These are phyloP conservation scores for Chaenocephalus aceratus DNA, from an alignment of 2,113 vertebrate genomes.

Conservation along the genomic window DNA sequence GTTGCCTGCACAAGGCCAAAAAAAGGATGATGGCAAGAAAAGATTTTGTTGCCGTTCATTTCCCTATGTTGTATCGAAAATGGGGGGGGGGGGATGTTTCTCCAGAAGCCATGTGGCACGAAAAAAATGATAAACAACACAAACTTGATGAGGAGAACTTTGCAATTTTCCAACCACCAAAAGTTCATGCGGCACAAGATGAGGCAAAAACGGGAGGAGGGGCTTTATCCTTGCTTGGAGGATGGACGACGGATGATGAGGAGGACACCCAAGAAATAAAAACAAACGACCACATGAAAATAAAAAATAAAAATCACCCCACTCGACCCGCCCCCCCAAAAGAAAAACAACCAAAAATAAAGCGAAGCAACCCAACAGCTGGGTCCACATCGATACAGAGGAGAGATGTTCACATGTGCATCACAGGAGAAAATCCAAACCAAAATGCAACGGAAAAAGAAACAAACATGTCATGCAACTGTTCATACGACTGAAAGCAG, in stretches of 20 bases:
- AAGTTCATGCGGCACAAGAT: constrained; percentile 99
- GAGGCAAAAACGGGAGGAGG: constrained; percentile 92
- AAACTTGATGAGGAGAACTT: constrained; percentile 81
- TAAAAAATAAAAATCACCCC: constrained; percentile 36
- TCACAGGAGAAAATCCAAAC: constrained; percentile 68
- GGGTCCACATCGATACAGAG: constrained; percentile 79
- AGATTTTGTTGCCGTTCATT: constrained; percentile 97
- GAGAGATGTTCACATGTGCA: constrained; percentile 82
- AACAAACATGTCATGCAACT: constrained; percentile 85
- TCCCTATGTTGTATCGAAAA: constrained; percentile 86
- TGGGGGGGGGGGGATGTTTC: constrained; percentile 66
- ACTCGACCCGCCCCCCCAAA: constrained; percentile 49
- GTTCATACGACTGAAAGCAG: constrained; percentile 84
- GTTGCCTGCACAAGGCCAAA: constrained; percentile 80
- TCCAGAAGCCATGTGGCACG: constrained; percentile 82
- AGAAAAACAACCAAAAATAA: constrained; percentile 46
- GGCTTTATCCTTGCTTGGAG: constrained; percentile 86
- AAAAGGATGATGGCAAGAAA: constrained; percentile 95
- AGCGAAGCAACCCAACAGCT: constrained; percentile 64
- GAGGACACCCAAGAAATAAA: constrained; percentile 75
- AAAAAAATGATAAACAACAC: constrained; percentile 79
- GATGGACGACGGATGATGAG: constrained; percentile 87
- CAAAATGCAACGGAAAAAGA: constrained; percentile 74
- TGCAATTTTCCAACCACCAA: constrained; percentile 91
- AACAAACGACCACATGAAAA: constrained; percentile 46